phyloP scores from a whole-genome alignment of 2,113 vertebrate genomes.

The Syrmaticus mikado region DNA sequence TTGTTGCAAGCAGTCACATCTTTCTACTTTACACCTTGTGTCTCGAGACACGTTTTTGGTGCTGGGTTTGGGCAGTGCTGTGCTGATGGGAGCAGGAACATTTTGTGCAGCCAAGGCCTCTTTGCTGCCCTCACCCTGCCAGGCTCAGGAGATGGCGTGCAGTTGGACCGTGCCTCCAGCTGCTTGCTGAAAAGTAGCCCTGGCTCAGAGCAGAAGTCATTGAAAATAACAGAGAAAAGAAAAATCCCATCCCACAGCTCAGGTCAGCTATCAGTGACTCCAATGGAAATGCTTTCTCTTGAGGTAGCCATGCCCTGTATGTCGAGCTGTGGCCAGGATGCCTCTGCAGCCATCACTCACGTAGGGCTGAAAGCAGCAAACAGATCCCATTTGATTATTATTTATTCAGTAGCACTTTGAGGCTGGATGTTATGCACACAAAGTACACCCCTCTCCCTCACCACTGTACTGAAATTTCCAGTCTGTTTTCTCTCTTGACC shows the following conservation, averaged over 20 bases:
- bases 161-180: background rate
- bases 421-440: background rate
- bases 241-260: background rate
- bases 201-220: background rate
- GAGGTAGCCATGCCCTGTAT: background rate
- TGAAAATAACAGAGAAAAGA: background rate
- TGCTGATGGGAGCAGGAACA: background rate
- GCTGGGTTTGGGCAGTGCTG: background rate
- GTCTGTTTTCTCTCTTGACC: background rate
- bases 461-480: background rate
- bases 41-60: background rate
- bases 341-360: background rate
- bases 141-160: background rate
- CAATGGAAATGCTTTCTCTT: background rate
- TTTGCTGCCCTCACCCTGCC: background rate
- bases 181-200: background rate
- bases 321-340: background rate
- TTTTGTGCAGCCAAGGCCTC: fast-evolving
- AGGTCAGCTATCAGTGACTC: background rate
- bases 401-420: background rate
- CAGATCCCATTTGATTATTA: background rate
- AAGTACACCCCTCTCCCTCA: background rate
- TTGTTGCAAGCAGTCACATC: background rate
- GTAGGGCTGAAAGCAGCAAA: background rate
- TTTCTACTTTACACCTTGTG: background rate